Percentiles rank a stretch among this genome's conserved stretches.
Evolutionary conservation across 2,888 invertebrate species (phyloP).

Genomic region (Minunthozetes semirufus): DNA sequence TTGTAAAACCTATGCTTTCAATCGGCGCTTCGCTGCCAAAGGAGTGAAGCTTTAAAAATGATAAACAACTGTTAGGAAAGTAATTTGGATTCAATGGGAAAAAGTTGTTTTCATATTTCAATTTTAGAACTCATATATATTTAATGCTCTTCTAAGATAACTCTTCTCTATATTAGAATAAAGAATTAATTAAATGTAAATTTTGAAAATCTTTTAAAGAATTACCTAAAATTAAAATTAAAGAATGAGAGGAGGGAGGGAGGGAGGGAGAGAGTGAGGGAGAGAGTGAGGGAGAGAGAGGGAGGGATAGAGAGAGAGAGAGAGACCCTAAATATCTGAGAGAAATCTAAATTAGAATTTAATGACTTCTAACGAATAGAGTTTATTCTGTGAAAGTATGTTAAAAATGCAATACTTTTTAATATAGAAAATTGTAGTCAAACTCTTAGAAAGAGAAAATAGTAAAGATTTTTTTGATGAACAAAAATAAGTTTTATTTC

Average conservation of each 20-base stretch:
- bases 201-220: background rate
- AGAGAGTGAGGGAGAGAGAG: too few species aligned
- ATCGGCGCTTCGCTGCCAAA: too few species aligned
- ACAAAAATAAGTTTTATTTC: slow-evolving; percentile 1
- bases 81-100: too few species aligned
- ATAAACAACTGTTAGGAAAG: background rate
- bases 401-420: too few species aligned
- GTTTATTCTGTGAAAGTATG: background rate
- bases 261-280: background rate
- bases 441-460: background rate
- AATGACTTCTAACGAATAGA: slow-evolving; percentile 6
- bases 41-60: background rate
- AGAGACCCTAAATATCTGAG: too few species aligned
- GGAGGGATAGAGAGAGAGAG: too few species aligned
- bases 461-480: background rate
- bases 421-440: background rate
- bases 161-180: background rate
- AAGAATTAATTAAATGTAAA: slow-evolving; percentile 11
- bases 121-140: background rate
- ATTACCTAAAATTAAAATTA: background rate
- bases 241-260: too few species aligned
- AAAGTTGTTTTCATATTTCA: too few species aligned
- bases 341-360: slow-evolving; percentile 6
- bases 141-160: background rate
- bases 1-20: background rate